Conservation (phyloP, 2,113 vertebrate genomes). For the Apistogramma diplotaenia region DNA sequence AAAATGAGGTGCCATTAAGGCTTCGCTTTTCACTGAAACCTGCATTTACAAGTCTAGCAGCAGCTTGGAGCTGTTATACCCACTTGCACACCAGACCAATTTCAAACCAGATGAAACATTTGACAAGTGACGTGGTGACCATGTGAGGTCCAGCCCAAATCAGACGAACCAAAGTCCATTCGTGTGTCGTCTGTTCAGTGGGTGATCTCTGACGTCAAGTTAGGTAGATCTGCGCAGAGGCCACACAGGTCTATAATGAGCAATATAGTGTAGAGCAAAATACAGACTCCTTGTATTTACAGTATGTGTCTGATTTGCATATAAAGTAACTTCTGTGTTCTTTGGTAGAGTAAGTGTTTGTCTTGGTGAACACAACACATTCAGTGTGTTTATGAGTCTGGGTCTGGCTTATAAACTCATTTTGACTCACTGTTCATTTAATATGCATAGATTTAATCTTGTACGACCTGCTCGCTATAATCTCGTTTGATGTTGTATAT, state of each 20-base stretch:
- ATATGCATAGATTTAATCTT: constrained; percentile 20
- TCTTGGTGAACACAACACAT: constrained; percentile 33
- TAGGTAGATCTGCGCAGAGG: constrained; percentile 57
- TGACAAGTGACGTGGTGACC: constrained; percentile 33
- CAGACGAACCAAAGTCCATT: constrained; percentile 37
- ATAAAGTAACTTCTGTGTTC: constrained; percentile 31
- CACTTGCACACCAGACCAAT: constrained; percentile 39
- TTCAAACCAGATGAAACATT: constrained; percentile 44
- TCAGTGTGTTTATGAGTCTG: constrained; percentile 46
- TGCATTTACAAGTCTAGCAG: constrained; percentile 33
- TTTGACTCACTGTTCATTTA: constrained; percentile 39
- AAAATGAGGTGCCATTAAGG: constrained; percentile 47
- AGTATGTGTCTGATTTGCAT: constrained; percentile 47
- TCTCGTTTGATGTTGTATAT: constrained; percentile 37
- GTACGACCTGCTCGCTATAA: constrained; percentile 21
- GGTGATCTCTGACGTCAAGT: constrained; percentile 70
- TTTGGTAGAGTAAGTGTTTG: constrained; percentile 36
- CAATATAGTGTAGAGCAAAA: constrained; percentile 51
- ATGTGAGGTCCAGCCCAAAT: constrained; percentile 51
- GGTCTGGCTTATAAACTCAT: constrained; percentile 38
- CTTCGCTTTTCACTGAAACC: constrained; percentile 32
- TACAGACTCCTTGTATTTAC: constrained; percentile 60
- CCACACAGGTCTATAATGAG: constrained; percentile 64
- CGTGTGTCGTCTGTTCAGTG: constrained; percentile 58
- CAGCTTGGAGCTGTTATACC: constrained; percentile 24